These are phyloP conservation scores for Danio aesculapii DNA, from an alignment of 2,797 vertebrate species.

Conservation along the genomic window DNA sequence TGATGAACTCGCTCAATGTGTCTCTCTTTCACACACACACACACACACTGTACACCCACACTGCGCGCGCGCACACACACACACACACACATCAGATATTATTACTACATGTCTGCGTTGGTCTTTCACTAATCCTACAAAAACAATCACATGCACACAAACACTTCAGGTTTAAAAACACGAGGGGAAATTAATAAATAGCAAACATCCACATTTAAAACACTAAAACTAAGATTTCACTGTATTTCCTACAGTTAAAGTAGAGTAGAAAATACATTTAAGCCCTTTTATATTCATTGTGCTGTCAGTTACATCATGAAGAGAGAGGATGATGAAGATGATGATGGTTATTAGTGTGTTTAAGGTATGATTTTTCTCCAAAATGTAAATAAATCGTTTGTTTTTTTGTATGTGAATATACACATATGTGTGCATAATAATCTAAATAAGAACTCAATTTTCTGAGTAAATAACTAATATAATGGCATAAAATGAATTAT, in stretches of 20 bases:
- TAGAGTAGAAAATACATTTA: slow-evolving; percentile 4
- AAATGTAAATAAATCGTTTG: too few species aligned
- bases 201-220: background rate
- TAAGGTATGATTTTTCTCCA: too few species aligned
- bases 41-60: background rate
- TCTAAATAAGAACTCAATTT: too few species aligned
- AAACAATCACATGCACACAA: slow-evolving; percentile 2
- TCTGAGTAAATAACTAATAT: too few species aligned
- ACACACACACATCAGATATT: background rate
- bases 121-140: background rate
- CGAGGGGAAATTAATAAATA: background rate
- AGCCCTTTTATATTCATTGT: slow-evolving; percentile 34
- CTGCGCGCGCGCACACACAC: too few species aligned
- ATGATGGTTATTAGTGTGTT: background rate
- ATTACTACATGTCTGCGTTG: background rate
- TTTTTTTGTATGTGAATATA: too few species aligned
- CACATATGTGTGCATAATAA: too few species aligned
- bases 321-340: slow-evolving; percentile 17
- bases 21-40: background rate
- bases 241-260: background rate
- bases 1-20: background rate
- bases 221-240: background rate
- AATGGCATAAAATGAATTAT: too few species aligned
- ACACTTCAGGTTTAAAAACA: background rate
- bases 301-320: slow-evolving; percentile 1